Conservation (phyloP, 1,140 invertebrate genomes). For the Nasonia longicornis region DNA sequence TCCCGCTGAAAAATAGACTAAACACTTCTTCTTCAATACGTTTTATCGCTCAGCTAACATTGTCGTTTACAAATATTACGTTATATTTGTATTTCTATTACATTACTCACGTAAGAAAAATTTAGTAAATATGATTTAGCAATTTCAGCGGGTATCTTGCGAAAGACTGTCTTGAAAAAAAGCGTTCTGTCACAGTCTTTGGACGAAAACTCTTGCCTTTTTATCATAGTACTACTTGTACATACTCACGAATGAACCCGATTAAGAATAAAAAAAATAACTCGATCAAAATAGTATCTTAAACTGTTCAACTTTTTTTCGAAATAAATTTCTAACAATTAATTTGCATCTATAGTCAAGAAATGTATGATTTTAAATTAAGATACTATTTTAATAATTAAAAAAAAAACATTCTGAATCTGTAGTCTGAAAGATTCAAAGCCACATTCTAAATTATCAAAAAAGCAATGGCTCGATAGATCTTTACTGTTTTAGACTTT, state of each 20-base stretch:
- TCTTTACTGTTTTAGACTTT: slow-evolving; percentile 8
- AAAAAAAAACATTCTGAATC: neutral
- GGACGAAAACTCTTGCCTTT: slow-evolving; percentile 36
- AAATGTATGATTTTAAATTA: neutral
- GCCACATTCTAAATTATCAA: slow-evolving; percentile 28
- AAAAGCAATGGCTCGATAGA: slow-evolving; percentile 28
- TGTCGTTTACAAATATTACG: neutral
- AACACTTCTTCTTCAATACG: neutral
- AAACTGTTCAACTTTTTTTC: neutral
- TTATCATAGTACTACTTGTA: slow-evolving; percentile 33
- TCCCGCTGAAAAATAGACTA: neutral
- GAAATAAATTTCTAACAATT: neutral
- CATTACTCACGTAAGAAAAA: neutral
- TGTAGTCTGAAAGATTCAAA: slow-evolving; percentile 10
- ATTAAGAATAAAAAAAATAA: neutral
- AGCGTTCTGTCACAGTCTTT: slow-evolving; percentile 9
- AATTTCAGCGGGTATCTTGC: slow-evolving; percentile 8
- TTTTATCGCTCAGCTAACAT: neutral
- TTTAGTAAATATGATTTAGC: neutral
- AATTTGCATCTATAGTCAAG: too few species aligned
- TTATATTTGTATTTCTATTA: neutral
- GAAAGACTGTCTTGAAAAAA: slow-evolving; percentile 34
- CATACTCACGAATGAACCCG: slow-evolving; percentile 28
- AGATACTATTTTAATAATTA: neutral
- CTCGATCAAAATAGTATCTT: neutral